Evolutionary conservation across 1,140 invertebrate species (phyloP), one percentile per base, ranked within the genome.

Genomic region (Rhynchophorus ferrugineus): DNA sequence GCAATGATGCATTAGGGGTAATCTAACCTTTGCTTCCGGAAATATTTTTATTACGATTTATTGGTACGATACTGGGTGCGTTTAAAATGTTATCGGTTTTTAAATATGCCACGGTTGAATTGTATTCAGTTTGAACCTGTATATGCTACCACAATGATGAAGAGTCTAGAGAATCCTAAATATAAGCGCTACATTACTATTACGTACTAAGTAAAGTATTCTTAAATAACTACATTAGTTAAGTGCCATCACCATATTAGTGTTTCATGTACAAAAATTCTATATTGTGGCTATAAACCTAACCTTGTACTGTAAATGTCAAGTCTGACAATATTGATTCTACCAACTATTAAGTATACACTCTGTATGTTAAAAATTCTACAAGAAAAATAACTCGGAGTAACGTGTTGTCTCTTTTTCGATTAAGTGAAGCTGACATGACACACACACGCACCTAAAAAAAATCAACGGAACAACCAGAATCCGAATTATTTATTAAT

Each of bases 221-320:
- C 50, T 52, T 56, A 56, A 56, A 54, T 22, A 11, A 34, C 56
- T 54, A 48, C 21, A 56, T 54, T 60, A 54, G 49, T 56, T 61
- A 65, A 65, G 64, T 66, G 64, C 64, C 66, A 50, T 64, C 64
- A 66, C 66, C 64, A 42, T 61, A 63, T 68, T 68, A 68, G 64
- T 68, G 64, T 68, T 49, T 56, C 59, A 60, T 66, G 64, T 67
- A 66, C 64, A 66, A 66, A 65, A 62, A 60, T 51, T 57, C 50
- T 57, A 61, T 63, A 62, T 66, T 63, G 62, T 62, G 63, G 54
- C 47, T 61, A 60, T 63, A 57, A 65, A 63, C 46, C 62, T 64
- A 64, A 60, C 59, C 64, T 68, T 68, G 66, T 68, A 68, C 66
- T 68, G 60, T 63, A 61, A 57, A 47, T 62, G 62, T 61, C 61